These are phyloP conservation scores for Spheniscus humboldti DNA, from an alignment of 2,797 vertebrate species.

Conservation along the genomic window DNA sequence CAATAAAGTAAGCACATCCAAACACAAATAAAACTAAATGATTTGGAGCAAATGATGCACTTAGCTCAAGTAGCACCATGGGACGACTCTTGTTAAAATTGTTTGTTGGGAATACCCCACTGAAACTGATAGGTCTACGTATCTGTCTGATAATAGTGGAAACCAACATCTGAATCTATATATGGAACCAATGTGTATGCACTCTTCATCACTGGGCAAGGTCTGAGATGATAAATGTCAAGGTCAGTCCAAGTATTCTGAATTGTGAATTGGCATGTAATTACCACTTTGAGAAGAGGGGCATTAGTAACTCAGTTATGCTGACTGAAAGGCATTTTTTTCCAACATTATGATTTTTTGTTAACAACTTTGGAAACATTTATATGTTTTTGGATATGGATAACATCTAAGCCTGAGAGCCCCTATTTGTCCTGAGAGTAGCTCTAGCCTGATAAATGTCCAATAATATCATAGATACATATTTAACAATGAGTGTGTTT, in stretches of 20 bases:
- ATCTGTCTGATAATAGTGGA: not conserved
- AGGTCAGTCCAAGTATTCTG: not conserved
- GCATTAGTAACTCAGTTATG: accelerated
- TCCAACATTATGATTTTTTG: not conserved
- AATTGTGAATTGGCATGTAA: not conserved
- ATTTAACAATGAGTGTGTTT: not conserved
- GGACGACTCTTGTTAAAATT: not conserved
- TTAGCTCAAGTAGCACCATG: not conserved
- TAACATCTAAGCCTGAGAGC: not conserved
- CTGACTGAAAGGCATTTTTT: not conserved
- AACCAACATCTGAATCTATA: not conserved
- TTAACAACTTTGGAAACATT: not conserved
- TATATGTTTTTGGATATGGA: not conserved
- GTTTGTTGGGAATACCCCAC: not conserved
- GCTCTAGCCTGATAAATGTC: not conserved
- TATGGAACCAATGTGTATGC: accelerated
- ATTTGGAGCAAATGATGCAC: not conserved
- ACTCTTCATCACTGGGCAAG: not conserved
- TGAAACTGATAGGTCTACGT: not conserved
- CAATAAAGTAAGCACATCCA: not conserved
- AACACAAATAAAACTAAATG: not conserved
- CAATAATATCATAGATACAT: not conserved
- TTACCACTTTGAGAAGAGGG: not conserved
- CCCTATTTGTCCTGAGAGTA: not conserved
- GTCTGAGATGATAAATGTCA: not conserved